Evolutionary conservation across 2,888 invertebrate species (phyloP), one percentile per base, ranked within the genome.

Genomic region (Cinara cedri): DNA sequence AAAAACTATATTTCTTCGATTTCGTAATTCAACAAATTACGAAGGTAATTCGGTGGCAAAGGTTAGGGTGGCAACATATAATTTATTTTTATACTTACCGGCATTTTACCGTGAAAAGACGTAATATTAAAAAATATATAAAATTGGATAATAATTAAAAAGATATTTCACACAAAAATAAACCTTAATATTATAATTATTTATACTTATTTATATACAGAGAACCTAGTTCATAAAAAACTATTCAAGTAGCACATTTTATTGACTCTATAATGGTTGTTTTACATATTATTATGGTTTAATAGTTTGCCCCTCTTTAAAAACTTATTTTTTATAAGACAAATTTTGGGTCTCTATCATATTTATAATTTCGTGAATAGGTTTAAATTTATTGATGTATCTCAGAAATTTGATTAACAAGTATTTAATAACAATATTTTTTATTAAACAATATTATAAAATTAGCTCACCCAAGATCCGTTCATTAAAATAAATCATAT

Each of bases 21-120:
- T 57, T 72, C 54, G 8, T 60, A 72, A 57, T 72, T 72, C 72
- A 72, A 57, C 57, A n/a, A n/a, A n/a, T n/a, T n/a, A n/a, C n/a
- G n/a, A n/a, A n/a, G n/a, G n/a, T n/a, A n/a, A n/a, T n/a, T n/a
- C n/a, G n/a, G n/a, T n/a, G n/a, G n/a, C n/a, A n/a, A n/a, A n/a
- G n/a, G n/a, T n/a, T n/a, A n/a, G n/a, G n/a, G n/a, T n/a, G n/a
- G n/a, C 51, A 71, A 55, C 21, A 55, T 42, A 3, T 49, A n/a
- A 66, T 24, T 66, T 10, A 24, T 49, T 24, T 68, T 26, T 34
- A 26, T 51, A 44, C 24, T 49, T 49, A 24, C n/a, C n/a, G n/a
- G n/a, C n/a, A n/a, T n/a, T n/a, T n/a, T n/a, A n/a, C 42, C 13
- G 16, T 44, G 42, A 19, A 34, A 51, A 13, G 1, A 19, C 19